Conservation (phyloP, 2,888 invertebrate genomes). For the Prosapia bicincta region DNA sequence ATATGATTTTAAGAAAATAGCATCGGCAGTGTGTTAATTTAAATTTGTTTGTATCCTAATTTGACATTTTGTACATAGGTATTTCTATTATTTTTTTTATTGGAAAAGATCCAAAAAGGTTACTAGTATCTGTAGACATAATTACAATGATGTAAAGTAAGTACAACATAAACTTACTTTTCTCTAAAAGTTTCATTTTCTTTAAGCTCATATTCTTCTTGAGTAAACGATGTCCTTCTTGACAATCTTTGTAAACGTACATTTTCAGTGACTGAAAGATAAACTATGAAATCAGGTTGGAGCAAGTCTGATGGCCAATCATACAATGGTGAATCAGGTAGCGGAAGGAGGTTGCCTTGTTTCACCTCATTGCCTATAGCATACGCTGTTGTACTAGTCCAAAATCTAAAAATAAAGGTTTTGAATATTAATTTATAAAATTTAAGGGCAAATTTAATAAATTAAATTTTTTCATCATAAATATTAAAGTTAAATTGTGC, state of each 20-base stretch:
- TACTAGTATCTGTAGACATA: no score
- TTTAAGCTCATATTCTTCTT: conserved; percentile 29
- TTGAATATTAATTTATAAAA: background rate
- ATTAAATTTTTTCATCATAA: no score
- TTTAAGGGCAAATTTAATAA: background rate
- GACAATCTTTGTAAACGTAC: conserved; percentile 44
- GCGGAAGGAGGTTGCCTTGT: conserved; percentile 41
- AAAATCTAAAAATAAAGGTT: conserved; percentile 44
- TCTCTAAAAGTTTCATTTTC: conserved; percentile 22
- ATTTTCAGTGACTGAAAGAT: conserved; percentile 47
- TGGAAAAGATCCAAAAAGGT: no score
- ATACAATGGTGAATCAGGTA: conserved; percentile 43
- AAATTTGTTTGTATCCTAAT: no score
- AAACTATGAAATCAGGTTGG: conserved; percentile 47
- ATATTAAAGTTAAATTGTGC: no score
- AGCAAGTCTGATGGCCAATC: conserved; percentile 49
- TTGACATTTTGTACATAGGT: no score
- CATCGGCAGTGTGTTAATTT: no score
- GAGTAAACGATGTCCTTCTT: conserved; percentile 41
- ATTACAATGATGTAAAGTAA: no score
- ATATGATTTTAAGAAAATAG: no score
- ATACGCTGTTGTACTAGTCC: conserved; percentile 51
- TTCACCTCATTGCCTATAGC: conserved; percentile 45
- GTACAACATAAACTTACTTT: conserved; percentile 12
- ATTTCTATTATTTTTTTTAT: no score